A percentile compares a stretch with the other conserved stretches of the same genome.
Evolutionary conservation across 2,888 invertebrate species (phyloP).

Genomic region (Cryptus armator): DNA sequence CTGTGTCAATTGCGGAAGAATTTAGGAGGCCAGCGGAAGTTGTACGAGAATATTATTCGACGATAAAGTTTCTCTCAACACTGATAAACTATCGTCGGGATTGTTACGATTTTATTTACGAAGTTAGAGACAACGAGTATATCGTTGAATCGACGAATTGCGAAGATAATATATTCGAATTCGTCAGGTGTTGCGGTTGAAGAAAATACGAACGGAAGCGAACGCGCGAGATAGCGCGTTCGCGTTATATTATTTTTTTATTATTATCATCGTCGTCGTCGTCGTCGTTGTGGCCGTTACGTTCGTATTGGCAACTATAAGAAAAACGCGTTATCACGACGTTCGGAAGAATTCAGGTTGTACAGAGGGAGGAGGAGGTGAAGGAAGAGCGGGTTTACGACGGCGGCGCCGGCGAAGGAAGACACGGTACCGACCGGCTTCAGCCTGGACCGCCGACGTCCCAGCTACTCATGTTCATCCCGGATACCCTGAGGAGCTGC

Average conservation of each 20-base stretch:
- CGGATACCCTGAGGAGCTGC: conserved; percentile 96
- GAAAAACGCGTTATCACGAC: conserved; percentile 49
- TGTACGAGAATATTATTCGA: conserved; percentile 2
- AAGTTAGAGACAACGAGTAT: background rate
- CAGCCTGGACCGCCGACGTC: conserved; percentile 81
- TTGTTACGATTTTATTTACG: background rate
- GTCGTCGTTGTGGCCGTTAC: background rate
- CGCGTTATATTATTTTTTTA: background rate
- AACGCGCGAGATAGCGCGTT: conserved; percentile 20
- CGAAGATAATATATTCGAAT: background rate
- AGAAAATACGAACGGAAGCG: conserved; percentile 5
- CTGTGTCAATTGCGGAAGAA: background rate
- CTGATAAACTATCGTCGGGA: background rate
- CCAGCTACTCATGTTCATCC: conserved; percentile 93
- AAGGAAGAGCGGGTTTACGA: conserved; percentile 44
- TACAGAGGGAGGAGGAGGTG: conserved; percentile 14
- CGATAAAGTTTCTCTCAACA: background rate
- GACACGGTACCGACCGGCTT: conserved; percentile 73
- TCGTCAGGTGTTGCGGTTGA: conserved; percentile 50
- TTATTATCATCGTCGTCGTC: conserved; percentile 22
- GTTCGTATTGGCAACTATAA: conserved; percentile 4
- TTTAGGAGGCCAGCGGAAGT: background rate
- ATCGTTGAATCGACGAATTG: background rate
- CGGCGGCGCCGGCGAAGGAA: conserved; percentile 40
- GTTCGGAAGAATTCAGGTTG: conserved; percentile 31